Percentiles rank a stretch among this genome's conserved stretches.
phyloP scores from a whole-genome alignment of 2,113 vertebrate species.

The Microcebus ravelobensis region DNA sequence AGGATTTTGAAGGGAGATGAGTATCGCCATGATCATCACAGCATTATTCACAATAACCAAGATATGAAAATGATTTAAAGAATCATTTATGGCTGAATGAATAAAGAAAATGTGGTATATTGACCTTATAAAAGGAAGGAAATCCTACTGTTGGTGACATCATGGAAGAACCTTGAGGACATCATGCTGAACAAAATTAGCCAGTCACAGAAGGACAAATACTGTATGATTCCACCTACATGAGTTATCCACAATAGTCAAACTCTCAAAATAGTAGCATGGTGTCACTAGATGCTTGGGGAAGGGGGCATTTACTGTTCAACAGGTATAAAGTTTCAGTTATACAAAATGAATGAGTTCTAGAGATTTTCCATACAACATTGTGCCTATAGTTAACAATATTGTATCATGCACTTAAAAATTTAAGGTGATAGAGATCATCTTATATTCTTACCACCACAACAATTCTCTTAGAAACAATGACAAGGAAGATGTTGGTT shows the following conservation, averaged over 20 bases:
- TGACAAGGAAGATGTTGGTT: too few relatives aligned
- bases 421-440: not conserved
- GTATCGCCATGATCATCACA: not conserved
- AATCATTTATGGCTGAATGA: not conserved
- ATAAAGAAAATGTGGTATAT: slow-evolving; percentile 9
- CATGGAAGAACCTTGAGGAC: not conserved
- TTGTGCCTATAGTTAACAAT: not conserved
- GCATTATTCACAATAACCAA: not conserved
- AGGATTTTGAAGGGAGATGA: not conserved
- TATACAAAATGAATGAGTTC: not conserved
- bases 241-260: not conserved
- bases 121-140: not conserved
- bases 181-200: not conserved
- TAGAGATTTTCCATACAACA: not conserved
- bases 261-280: not conserved
- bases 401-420: not conserved
- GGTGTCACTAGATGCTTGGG: not conserved
- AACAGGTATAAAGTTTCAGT: not conserved
- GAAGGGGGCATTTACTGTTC: not conserved
- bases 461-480: not conserved
- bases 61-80: not conserved
- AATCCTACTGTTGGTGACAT: not conserved
- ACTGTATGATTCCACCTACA: not conserved
- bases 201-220: not conserved
- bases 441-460: not conserved